Conservation (phyloP, 2,888 invertebrate species). For the Cremastinae sp. region DNA sequence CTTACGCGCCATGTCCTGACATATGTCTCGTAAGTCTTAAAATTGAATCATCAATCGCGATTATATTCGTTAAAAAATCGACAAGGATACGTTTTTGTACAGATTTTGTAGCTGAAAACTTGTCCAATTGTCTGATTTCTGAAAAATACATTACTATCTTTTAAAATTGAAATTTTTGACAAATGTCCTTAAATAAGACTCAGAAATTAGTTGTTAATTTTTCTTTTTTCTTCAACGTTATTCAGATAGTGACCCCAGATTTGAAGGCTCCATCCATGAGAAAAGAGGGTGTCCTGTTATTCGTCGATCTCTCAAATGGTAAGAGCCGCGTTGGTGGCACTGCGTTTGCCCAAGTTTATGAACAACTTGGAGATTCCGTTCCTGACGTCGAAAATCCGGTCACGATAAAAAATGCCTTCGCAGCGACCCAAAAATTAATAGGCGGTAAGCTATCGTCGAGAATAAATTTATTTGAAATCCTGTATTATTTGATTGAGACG, state of each 20-base stretch:
- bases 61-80: constrained; percentile 1
- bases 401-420: constrained; percentile 88
- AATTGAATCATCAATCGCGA: constrained; percentile 86
- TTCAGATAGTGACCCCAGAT: constrained; percentile 93
- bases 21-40: constrained; percentile 86
- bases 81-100: background rate
- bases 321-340: constrained; percentile 93
- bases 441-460: constrained; percentile 82
- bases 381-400: constrained; percentile 90
- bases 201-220: background rate
- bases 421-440: constrained; percentile 91
- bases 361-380: constrained; percentile 89
- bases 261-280: constrained; percentile 86
- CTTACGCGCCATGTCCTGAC: constrained; percentile 97
- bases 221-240: constrained; percentile 31
- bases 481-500: background rate
- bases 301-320: constrained; percentile 89
- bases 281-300: constrained; percentile 86
- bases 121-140: no score
- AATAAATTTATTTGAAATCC: no score
- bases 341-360: constrained; percentile 94
- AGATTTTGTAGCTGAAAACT: no score
- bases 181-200: no score
- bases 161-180: no score
- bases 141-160: no score